Conservation (phyloP, 2,797 vertebrate genomes). For the Otus scops region DNA sequence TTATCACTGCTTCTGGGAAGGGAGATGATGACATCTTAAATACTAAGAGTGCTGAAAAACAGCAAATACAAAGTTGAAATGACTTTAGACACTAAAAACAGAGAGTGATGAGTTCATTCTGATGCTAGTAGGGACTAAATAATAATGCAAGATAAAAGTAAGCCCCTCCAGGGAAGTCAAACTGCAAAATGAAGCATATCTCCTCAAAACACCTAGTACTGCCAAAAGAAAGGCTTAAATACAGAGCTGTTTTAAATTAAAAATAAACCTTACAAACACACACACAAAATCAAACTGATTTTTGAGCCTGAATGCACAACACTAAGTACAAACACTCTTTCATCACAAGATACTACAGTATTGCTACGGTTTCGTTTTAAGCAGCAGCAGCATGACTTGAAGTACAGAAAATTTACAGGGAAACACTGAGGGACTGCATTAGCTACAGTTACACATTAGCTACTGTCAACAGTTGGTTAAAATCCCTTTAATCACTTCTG, state of each 20-base stretch:
- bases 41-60: not conserved
- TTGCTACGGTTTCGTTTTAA: not conserved
- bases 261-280: not conserved
- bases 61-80: not conserved
- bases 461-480: not conserved
- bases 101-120: not conserved
- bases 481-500: not conserved
- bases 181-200: not conserved
- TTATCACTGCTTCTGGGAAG: not conserved
- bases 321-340: not conserved
- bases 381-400: not conserved
- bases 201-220: not conserved
- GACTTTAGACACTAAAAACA: not conserved
- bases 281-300: not conserved
- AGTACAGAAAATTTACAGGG: not conserved
- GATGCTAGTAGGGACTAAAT: not conserved
- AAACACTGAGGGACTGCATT: not conserved
- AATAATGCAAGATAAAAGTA: not conserved
- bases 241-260: not conserved
- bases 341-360: not conserved
- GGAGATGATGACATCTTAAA: not conserved
- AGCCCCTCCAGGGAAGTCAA: not conserved
- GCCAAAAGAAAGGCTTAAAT: not conserved
- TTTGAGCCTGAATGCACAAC: not conserved
- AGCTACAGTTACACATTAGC: not conserved